Evolutionary conservation across 2,888 invertebrate species (phyloP), one percentile per base, ranked within the genome.

Genomic region (Scaeva pyrastri): DNA sequence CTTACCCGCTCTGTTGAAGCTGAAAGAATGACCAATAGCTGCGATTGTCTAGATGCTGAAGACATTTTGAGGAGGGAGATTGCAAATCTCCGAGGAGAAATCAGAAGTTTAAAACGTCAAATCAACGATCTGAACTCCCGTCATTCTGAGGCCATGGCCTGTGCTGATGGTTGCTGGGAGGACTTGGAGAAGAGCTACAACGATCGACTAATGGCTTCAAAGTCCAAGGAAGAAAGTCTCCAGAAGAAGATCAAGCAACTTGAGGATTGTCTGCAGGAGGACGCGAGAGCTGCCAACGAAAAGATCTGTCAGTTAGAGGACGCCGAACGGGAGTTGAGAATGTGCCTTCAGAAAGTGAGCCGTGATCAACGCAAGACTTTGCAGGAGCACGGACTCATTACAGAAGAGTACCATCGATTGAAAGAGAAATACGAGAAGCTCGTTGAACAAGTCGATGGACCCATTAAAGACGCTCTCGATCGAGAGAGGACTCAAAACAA

Each of bases 161-260:
- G 95, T 79, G 95, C 96, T 0, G 96, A 96, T 86, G 95, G 95
- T 80, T 94, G 95, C 92, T 96, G 96, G 95, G 94, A 95, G 0
- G 95, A 95, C 89, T 94, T 95, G 93, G 95, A 95, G 89, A 93
- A 94, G 10, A 94, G 94, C 0, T 95, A 95, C 89, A 95, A 95
- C 90, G 93, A 93, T 89, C 94, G 93, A 88, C 94, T 95, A 43
- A 91, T 94, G 55, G 93, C 94, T 19, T 93, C 93, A 48, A 91
- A 93, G 58, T 90, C 91, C 5, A 93, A 93, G 10, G 94, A 94
- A 89, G 89, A 89, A 0, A 90, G 93, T 66, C 91, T 95, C 19
- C 94, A 93, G 84, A 93, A 93, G 88, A 94, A 94, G 92, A 94
- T 95, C 74, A 90, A 93, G 90, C 91, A 94, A 91, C 90, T 95